Base-by-base conservation (phyloP, 2,888 invertebrate genomes). In the Glaucopsyche alexis region DNA sequence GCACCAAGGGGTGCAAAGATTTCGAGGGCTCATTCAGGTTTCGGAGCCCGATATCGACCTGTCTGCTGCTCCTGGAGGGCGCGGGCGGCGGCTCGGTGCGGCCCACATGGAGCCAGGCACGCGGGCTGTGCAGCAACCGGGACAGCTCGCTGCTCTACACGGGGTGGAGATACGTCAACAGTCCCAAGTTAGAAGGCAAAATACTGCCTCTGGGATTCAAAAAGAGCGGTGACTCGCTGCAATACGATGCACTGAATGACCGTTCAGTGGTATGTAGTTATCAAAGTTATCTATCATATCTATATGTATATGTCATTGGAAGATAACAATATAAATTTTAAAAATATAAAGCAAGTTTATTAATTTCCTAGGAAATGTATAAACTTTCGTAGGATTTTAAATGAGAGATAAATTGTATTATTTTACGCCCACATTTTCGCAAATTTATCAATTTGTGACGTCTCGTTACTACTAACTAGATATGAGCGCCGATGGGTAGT, bases 111-210 rank as follows among this genome's bases (percentile, higher is more conserved):
- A 76, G 75, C 7, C 89, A 89, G 75, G 85, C 91, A 0, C 80
- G 83, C 67, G 82, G 85, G 5, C 74, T 87, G 29, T 93, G 92
- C 78, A 77, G 78, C 5, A 84, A 81, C 45, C 80, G 81, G 73
- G 85, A 84, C 1, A 89, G 87, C 0, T 83, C 85, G 0, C 78
- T 93, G 1, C 75, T 93, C 16, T 87, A 88, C 52, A 84, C 82
- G 45, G 93, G 93, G 0, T 93, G 93, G 91, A 83, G 86, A 72
- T 91, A 91, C 75, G 84, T 89, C 0, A 93, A 91, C 74, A 82
- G 85, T 75, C 85, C 84, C 0, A 71, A 80, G 42, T 77, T 87
- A 7, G 72, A 74, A 3, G 78, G 77, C 60, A 79, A 82, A 67
- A 81, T 81, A 8, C 84, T 85, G 72, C 93, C 93, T 0, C 76